These are phyloP conservation scores for Pristiophorus japonicus DNA, from an alignment of 2,113 vertebrate genomes.

Conservation along the genomic window DNA sequence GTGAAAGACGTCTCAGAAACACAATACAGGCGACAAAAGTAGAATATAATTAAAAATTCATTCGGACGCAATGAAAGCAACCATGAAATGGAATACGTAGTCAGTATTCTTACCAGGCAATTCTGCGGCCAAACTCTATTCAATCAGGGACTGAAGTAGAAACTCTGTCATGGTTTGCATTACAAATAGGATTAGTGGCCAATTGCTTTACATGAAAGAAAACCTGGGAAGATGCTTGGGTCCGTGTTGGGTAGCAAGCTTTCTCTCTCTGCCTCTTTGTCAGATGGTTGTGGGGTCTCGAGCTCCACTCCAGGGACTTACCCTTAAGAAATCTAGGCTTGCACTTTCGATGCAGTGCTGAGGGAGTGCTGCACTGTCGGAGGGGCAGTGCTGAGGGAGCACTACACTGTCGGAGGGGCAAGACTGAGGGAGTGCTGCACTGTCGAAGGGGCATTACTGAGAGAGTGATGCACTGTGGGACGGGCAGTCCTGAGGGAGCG, in stretches of 20 bases:
- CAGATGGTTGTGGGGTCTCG: background rate
- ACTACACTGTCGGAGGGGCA: background rate
- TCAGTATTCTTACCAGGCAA: constrained; percentile 10
- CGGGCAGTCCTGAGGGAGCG: background rate
- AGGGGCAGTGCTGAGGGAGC: background rate
- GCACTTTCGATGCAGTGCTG: background rate
- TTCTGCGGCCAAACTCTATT: background rate
- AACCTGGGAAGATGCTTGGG: background rate
- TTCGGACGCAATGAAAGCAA: background rate
- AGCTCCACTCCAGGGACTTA: background rate
- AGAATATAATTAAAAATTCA: constrained; percentile 34
- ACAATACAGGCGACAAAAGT: background rate
- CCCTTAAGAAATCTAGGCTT: background rate
- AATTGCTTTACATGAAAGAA: background rate
- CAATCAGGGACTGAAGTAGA: background rate
- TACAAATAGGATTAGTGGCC: background rate
- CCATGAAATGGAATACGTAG: constrained; percentile 6
- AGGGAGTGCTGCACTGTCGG: background rate
- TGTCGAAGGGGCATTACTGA: background rate
- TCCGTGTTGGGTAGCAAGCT: background rate
- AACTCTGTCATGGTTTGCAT: background rate
- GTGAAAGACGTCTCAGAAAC: background rate
- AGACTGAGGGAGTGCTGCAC: background rate
- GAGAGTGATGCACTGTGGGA: too few species aligned
- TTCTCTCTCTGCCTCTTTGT: background rate